Conservation (phyloP, 2,888 invertebrate genomes). For the Masnerella sp. region DNA sequence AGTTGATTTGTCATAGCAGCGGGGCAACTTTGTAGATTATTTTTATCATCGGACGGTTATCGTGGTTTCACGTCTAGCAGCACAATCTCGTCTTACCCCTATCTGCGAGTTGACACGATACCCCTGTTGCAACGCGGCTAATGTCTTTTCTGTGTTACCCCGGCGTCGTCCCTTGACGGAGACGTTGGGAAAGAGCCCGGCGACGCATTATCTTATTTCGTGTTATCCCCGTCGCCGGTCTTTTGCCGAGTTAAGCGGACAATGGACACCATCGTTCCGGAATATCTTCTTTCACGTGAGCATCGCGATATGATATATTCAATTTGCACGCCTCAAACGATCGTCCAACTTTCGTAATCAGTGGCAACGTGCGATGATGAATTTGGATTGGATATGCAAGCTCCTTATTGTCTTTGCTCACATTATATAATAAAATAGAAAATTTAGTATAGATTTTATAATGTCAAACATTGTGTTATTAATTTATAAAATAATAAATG, state of each 20-base stretch:
- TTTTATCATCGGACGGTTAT: constrained; percentile 66
- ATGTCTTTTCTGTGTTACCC: constrained; percentile 77
- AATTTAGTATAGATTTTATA: no score
- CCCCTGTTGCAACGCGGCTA: constrained; percentile 70
- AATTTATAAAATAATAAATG: no score
- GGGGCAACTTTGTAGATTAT: constrained; percentile 50
- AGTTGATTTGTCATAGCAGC: constrained; percentile 5
- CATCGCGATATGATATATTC: constrained; percentile 44
- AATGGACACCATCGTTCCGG: constrained; percentile 54
- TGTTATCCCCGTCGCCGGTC: constrained; percentile 62
- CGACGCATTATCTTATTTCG: constrained; percentile 73
- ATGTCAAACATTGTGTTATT: no score
- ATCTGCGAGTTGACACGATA: constrained; percentile 61
- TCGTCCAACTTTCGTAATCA: constrained; percentile 24
- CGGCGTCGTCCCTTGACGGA: constrained; percentile 71
- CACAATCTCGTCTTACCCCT: constrained; percentile 62
- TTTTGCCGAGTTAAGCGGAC: constrained; percentile 65
- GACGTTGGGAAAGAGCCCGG: constrained; percentile 64
- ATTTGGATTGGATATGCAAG: no score
- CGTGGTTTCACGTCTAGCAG: constrained; percentile 67
- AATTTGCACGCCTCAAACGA: constrained; percentile 25
- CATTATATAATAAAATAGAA: no score
- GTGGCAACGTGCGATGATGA: no score
- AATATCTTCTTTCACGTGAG: constrained; percentile 46
- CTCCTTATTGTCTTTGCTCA: no score